A percentile compares a stretch with the other conserved stretches of the same genome.
phyloP scores from a whole-genome alignment of 2,113 vertebrate genomes.

The Mormyrus iriodes region DNA sequence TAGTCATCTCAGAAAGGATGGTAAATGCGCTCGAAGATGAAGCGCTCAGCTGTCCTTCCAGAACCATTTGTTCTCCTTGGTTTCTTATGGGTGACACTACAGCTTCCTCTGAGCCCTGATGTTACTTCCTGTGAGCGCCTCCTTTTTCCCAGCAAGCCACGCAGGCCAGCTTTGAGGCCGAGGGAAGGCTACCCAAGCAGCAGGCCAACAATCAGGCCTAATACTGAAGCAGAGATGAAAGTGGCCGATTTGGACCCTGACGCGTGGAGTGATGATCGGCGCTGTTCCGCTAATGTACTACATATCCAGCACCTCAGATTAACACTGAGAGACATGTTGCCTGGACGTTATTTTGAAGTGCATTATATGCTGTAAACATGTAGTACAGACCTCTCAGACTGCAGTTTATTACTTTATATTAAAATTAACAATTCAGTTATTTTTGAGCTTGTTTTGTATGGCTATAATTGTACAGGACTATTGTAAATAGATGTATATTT shows the following conservation, averaged over 20 bases:
- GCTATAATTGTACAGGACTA: conserved; percentile 71
- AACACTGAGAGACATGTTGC: conserved; percentile 3
- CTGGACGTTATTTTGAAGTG: conserved; percentile 23
- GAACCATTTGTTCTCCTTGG: neutral
- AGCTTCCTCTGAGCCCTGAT: neutral
- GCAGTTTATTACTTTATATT: conserved; percentile 57
- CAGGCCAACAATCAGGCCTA: neutral
- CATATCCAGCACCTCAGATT: neutral
- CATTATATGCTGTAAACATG: conserved; percentile 21
- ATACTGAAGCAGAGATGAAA: neutral
- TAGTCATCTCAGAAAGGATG: neutral
- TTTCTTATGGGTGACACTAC: neutral
- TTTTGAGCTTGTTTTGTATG: conserved; percentile 66
- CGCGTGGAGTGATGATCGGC: neutral
- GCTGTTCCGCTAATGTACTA: neutral
- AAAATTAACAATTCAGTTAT: conserved; percentile 43
- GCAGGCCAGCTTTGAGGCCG: neutral
- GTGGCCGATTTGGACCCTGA: neutral
- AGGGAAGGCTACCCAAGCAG: neutral
- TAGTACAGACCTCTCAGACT: conserved; percentile 17
- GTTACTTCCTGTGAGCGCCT: neutral
- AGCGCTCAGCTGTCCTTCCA: neutral
- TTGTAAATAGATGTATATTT: conserved; percentile 82
- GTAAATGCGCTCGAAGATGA: neutral
- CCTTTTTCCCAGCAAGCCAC: neutral